A percentile compares a stretch with the other conserved stretches of the same genome.
phyloP scores from a whole-genome alignment of 1,140 invertebrate species.

The Camponotus floridanus region DNA sequence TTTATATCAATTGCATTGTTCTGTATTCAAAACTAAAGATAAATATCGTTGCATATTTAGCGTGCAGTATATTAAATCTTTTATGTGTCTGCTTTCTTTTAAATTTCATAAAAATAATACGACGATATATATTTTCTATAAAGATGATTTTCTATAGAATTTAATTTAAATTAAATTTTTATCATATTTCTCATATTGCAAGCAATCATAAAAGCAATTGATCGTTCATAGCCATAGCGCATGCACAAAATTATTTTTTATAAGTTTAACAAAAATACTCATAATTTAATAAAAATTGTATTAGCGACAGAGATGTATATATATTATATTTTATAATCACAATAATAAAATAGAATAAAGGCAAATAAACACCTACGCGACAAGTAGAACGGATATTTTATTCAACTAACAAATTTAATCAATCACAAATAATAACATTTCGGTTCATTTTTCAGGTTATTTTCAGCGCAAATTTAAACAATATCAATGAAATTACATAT shows the following conservation, averaged over 20 bases:
- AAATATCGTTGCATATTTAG: slow-evolving; percentile 5
- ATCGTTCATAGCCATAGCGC: background rate
- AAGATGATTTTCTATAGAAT: background rate
- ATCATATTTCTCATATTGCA: slow-evolving; percentile 35
- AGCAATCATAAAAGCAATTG: slow-evolving; percentile 44
- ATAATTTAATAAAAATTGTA: slow-evolving; percentile 27
- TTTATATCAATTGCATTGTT: background rate
- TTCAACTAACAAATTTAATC: too few species aligned
- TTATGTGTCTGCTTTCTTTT: slow-evolving; percentile 1
- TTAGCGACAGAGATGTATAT: background rate
- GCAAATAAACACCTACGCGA: too few species aligned
- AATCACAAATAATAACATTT: too few species aligned
- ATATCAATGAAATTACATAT: too few species aligned
- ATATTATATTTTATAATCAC: background rate
- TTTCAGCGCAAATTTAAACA: too few species aligned
- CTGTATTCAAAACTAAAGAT: background rate
- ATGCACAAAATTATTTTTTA: slow-evolving; percentile 27
- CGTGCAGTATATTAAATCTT: slow-evolving; percentile 21
- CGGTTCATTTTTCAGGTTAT: too few species aligned
- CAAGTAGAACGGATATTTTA: too few species aligned
- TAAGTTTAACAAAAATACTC: background rate
- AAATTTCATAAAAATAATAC: slow-evolving; percentile 35
- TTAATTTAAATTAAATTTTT: slow-evolving; percentile 56
- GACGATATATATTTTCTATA: slow-evolving; percentile 28
- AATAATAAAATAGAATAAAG: too few species aligned